A percentile compares a stretch with the other conserved stretches of the same genome.
Evolutionary conservation across 2,888 invertebrate species (phyloP).

Genomic region (Drymonia ruficornis): DNA sequence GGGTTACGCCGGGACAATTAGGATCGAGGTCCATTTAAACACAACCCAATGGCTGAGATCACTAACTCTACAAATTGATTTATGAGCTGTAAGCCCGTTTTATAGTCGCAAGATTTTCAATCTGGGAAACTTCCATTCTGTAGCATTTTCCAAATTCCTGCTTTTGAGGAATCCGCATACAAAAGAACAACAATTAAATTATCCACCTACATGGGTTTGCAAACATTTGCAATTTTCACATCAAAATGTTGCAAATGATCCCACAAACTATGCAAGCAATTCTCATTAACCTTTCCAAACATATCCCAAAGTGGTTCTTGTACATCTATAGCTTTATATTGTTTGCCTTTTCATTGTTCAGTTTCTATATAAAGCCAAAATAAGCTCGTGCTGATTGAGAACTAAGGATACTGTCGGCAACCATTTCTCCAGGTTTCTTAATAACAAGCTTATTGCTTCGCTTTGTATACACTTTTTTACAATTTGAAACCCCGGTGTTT

Average conservation of each 20-base stretch:
- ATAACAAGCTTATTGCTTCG: background rate
- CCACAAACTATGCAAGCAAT: background rate
- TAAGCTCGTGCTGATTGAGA: slow-evolving; percentile 13
- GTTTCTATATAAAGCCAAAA: slow-evolving; percentile 6
- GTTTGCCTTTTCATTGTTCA: slow-evolving; percentile 26
- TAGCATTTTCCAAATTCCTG: background rate
- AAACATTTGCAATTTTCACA: no score
- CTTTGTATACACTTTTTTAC: background rate
- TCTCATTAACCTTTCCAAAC: slow-evolving; percentile 13
- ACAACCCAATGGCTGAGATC: slow-evolving; percentile 2
- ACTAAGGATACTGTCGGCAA: background rate
- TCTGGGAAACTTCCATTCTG: background rate
- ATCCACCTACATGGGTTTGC: no score
- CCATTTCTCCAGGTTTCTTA: background rate
- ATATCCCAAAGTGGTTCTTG: slow-evolving; percentile 15
- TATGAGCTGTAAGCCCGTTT: slow-evolving; percentile 10
- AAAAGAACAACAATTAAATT: no score
- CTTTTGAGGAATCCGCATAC: no score
- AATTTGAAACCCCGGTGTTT: background rate
- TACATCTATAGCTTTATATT: slow-evolving; percentile 6
- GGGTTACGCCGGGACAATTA: slow-evolving; percentile 30
- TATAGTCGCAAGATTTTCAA: background rate
- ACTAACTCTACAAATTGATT: slow-evolving; percentile 28
- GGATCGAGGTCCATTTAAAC: slow-evolving; percentile 16
- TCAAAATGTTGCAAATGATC: no score